A percentile compares a stretch with the other conserved stretches of the same genome.
phyloP scores from a whole-genome alignment of 2,113 vertebrate genomes.

The Callipepla squamata region DNA sequence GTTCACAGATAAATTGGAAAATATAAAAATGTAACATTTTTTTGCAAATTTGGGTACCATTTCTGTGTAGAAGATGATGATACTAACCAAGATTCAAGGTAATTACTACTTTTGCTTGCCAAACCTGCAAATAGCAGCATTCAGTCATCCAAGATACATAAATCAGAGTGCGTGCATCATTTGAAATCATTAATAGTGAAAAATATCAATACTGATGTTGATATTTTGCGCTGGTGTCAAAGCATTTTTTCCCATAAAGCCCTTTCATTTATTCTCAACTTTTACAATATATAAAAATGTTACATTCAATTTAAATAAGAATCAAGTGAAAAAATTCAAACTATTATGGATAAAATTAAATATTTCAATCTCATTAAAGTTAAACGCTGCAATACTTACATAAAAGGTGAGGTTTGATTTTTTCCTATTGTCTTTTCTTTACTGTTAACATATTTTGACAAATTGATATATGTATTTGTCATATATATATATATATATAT shows the following conservation, averaged over 20 bases:
- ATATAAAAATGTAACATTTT: neutral
- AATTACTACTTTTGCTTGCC: neutral
- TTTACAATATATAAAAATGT: neutral
- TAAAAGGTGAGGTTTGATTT: neutral
- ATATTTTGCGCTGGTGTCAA: neutral
- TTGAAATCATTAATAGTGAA: neutral
- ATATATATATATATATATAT: no score
- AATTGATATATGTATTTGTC: neutral
- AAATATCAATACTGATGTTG: neutral
- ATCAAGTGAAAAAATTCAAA: neutral
- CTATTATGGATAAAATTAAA: neutral
- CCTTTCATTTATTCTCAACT: accelerated
- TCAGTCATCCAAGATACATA: neutral
- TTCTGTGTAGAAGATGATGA: neutral
- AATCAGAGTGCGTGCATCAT: neutral
- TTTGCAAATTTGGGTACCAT: neutral
- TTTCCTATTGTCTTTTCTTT: neutral
- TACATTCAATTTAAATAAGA: neutral
- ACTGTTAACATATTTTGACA: neutral
- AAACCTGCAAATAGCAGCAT: slow-evolving; percentile 21
- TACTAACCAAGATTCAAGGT: neutral
- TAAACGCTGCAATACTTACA: neutral
- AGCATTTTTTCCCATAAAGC: neutral
- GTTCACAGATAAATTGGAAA: neutral
- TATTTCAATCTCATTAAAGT: neutral